Conservation (phyloP, 2,113 vertebrate species). For the Pygoscelis antarcticus region DNA sequence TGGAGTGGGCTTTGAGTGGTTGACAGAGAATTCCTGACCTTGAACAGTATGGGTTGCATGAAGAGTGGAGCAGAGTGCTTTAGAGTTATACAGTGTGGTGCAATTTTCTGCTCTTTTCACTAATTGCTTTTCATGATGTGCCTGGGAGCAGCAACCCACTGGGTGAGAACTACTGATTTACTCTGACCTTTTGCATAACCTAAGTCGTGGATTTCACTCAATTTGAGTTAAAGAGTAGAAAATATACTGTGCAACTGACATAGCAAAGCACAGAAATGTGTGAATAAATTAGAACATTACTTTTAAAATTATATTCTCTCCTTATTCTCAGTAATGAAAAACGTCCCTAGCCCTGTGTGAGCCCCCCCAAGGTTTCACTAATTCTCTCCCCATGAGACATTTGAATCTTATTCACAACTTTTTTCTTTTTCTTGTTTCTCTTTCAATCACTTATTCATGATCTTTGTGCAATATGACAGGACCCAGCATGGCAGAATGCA, state of each 20-base stretch:
- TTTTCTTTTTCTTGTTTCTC: background rate
- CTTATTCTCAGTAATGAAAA: background rate
- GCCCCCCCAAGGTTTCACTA: background rate
- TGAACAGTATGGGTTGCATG: fast-evolving
- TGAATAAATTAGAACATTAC: background rate
- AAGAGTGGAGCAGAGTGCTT: background rate
- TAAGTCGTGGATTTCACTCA: background rate
- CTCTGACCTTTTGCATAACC: background rate
- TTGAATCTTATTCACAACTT: background rate
- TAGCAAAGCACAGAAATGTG: background rate
- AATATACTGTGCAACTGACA: background rate
- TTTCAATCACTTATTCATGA: background rate
- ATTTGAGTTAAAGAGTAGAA: background rate
- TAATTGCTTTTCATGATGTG: background rate
- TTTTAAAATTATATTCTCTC: background rate
- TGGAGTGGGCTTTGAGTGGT: background rate
- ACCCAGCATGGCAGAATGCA: background rate
- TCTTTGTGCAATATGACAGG: background rate
- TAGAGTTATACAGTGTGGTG: background rate
- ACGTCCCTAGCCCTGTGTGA: background rate
- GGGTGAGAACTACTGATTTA: background rate
- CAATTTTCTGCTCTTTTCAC: background rate
- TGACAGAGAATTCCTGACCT: background rate
- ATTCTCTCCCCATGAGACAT: background rate
- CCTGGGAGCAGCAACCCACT: background rate